A percentile compares a stretch with the other conserved stretches of the same genome.
phyloP scores from a whole-genome alignment of 2,797 vertebrate species.

The Eulemur rubriventer region DNA sequence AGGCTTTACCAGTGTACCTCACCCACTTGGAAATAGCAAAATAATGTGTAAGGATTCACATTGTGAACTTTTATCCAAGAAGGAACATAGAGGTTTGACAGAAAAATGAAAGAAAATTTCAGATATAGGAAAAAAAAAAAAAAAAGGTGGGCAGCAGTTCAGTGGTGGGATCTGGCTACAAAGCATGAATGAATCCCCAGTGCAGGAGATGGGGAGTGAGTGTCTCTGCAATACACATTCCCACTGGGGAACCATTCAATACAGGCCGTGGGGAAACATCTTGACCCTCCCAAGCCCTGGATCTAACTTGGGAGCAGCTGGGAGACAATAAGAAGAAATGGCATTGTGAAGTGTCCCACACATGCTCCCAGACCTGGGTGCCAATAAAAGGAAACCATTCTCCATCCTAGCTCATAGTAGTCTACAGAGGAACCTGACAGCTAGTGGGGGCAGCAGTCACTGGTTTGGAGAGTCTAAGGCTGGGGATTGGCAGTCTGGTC shows the following conservation, averaged over 20 bases:
- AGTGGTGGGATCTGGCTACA: not conserved
- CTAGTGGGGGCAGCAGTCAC: not conserved
- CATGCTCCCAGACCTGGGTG: not conserved
- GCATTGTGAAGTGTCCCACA: not conserved
- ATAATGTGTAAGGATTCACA: not conserved
- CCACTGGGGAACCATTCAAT: not conserved
- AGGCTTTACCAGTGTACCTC: not conserved
- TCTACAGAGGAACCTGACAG: not conserved
- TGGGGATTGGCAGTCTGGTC: not conserved
- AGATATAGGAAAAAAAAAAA: not conserved
- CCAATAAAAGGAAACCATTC: not conserved
- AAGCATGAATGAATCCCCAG: not conserved
- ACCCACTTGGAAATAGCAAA: not conserved
- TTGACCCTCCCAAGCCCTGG: not conserved
- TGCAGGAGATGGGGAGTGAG: not conserved
- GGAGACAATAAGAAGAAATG: not conserved
- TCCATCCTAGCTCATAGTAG: not conserved
- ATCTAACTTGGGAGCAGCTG: not conserved
- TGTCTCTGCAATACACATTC: not conserved
- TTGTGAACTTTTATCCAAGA: not conserved
- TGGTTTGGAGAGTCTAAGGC: not conserved
- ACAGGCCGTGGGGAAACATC: not conserved
- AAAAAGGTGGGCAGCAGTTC: not conserved
- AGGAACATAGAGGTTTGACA: not conserved
- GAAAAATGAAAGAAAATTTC: not conserved